Conservation (phyloP, 92 coral and sea anemone species). For the Parazoanthus swiftii region DNA sequence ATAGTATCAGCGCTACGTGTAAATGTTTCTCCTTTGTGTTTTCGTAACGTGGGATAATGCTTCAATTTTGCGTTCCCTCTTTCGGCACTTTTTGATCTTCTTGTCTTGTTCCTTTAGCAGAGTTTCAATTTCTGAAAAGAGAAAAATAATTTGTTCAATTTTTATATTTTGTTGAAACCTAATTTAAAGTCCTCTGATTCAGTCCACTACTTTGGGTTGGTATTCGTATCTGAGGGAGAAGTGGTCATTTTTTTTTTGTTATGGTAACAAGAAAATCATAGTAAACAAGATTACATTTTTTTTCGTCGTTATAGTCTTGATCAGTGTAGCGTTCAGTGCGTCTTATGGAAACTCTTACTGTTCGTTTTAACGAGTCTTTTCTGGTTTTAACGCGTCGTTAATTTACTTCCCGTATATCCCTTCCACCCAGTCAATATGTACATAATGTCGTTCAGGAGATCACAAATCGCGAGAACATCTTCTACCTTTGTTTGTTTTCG, state of each 20-base stretch:
- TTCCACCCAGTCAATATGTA: no score
- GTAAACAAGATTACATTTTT: no score
- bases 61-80: slow-evolving; percentile 75
- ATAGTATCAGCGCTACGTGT: neutral
- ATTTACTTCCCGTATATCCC: no score
- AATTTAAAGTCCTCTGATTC: neutral
- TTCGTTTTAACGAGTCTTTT: no score
- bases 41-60: slow-evolving; percentile 31
- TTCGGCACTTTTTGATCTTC: slow-evolving; percentile 83
- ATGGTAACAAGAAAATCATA: no score
- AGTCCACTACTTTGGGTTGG: neutral
- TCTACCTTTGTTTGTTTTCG: slow-evolving; percentile 74
- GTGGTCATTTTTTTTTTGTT: neutral
- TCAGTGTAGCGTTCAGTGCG: no score
- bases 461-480: no score
- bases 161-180: neutral
- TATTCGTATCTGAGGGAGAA: neutral
- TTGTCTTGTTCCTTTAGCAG: slow-evolving; percentile 87
- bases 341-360: no score
- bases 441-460: no score
- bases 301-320: no score
- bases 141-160: neutral
- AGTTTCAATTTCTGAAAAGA: slow-evolving; percentile 75
- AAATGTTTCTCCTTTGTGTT: neutral
- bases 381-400: no score